These are phyloP conservation scores for Tenthredo notha DNA, from an alignment of 2,888 invertebrate species.

Conservation along the genomic window DNA sequence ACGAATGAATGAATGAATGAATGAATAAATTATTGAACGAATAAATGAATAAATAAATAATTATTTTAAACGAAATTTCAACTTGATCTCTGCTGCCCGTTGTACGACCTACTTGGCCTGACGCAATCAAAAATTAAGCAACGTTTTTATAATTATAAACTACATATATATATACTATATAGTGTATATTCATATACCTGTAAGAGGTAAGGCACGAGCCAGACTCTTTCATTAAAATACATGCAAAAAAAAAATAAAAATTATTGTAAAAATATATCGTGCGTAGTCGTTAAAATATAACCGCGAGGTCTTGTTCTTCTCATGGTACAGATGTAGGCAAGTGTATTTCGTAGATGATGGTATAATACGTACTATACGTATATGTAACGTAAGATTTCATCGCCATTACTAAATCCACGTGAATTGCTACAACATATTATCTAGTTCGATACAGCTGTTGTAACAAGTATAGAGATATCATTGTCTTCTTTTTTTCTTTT, in stretches of 20 bases:
- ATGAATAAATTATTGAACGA: neutral
- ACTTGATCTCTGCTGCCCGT: constrained; percentile 11
- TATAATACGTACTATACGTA: neutral
- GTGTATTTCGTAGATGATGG: neutral
- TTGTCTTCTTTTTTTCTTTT: neutral
- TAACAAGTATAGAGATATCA: neutral
- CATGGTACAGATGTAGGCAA: neutral
- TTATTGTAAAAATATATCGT: neutral
- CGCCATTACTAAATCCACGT: neutral
- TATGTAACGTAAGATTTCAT: neutral
- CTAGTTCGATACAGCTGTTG: neutral
- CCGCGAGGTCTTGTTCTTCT: constrained; percentile 6
- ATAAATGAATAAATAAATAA: neutral
- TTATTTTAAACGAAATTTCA: constrained; percentile 16
- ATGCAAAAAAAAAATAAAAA: constrained; percentile 17
- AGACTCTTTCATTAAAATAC: constrained; percentile 31
- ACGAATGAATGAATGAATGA: neutral
- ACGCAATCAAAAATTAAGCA: constrained; percentile 54
- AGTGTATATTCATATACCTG: neutral
- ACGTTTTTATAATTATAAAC: constrained; percentile 52
- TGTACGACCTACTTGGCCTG: constrained; percentile 50
- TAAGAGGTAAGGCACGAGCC: constrained; percentile 7
- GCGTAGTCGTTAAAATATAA: constrained; percentile 19
- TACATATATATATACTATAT: neutral
- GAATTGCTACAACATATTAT: neutral